Base-by-base conservation (phyloP, 2,888 invertebrate genomes). In the Limnephilus auricula region DNA sequence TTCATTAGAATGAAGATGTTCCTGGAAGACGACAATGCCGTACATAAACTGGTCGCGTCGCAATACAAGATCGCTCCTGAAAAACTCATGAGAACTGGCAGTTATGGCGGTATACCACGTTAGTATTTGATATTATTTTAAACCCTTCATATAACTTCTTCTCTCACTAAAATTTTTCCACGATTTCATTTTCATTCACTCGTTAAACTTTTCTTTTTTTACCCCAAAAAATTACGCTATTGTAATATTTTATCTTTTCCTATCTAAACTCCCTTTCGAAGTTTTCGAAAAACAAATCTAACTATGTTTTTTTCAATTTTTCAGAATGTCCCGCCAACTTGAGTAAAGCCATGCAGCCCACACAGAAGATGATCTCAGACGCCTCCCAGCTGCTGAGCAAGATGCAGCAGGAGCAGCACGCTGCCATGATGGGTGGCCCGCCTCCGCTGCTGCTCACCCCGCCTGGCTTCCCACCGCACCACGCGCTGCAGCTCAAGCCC, bases 1-100 rank as follows among this genome's bases (percentile, higher is more conserved):
- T 99, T 99, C 95, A 99, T 99, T 93, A 96, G 99, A 92, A 99
- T 99, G 99, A 99, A 99, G 95, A 98, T 99, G 98, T 99, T 99
- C 95, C 96, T 99, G 93, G 99, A 99, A 95, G 99, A 99, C 94
- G 99, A 99, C 93, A 98, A 99, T 94, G 99, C 99, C 18, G 99
- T 99, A 2, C 99, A 99, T 95, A 99, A 99, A 94, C 95, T 99
- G 93, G 99, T 99, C 37, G 99, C 99, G 93, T 99, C 99, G 93
- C 99, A 99, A 95, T 99, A 99, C 95, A 99, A 99, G 96, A 99
- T 99, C 92, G 99, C 99, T 0, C 99, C 99, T 13, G 99, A 99
- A 95, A 99, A 99, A 95, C 96, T 99, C 91, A 99, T 99, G 99
- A 97, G 99, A 94, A 99, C 99, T 89, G 98, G 98, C 94, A 98